Evolutionary conservation across 2,888 invertebrate genomes (phyloP), one percentile per base, ranked within the genome.

Genomic region (Scotopteryx bipunctaria): DNA sequence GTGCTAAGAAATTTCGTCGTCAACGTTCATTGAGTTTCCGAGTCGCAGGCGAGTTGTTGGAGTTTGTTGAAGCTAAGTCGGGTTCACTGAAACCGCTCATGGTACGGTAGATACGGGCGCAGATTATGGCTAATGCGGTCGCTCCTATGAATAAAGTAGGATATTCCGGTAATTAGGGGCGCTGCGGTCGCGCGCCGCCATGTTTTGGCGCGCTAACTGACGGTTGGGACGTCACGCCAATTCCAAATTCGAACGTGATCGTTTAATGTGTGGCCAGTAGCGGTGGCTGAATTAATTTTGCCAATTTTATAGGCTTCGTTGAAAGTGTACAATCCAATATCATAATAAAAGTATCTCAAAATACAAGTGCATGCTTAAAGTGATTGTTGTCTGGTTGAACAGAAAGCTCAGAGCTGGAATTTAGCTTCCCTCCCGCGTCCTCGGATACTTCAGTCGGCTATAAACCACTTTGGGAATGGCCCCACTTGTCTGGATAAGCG

Each of bases 121-220:
- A 15, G 31, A 17, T 37, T 17, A 17, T 31, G 13, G 15, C 31
- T 9, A 32, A 31, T 32, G 46, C 38, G 46, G 45, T 46, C 38
- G 46, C 46, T 38, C 11, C 46, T 32, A 32, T 46, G 46, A 32
- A 46, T 46, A 46, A 46, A 46, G 38, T 46, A 46, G 32, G 38
- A 46, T 46, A 46, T 46, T 38, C 29, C 46, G 38, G 46, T 46
- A 46, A 46, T 46, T 46, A 46, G 46, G 46, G 46, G 23, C 16
- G 38, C 21, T 38, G 46, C 13, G 46, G 38, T 32, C 38, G 37
- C 36, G 14, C 25, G 13, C 33, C 25, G 46, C 38, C 31, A 31
- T 32, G 46, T 38, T 38, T 38, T 29, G 38, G 23, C 46, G 16
- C 46, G 38, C 45, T 46, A 37, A 38, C 46, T 46, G 38, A 32